phyloP scores from a whole-genome alignment of 2,797 vertebrate species.

The Enteromius unitaeniatus region DNA sequence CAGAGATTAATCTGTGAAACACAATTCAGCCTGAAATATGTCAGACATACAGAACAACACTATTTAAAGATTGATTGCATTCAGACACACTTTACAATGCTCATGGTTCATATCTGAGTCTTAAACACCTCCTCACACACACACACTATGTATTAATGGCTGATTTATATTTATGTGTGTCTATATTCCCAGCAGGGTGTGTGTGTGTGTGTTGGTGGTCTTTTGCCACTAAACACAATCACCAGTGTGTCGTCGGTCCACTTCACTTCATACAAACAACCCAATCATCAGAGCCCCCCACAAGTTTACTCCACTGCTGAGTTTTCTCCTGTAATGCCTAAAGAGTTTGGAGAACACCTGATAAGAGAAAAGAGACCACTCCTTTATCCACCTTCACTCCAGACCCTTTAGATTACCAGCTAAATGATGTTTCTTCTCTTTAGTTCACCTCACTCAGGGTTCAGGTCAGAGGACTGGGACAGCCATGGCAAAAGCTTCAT shows the following conservation, averaged over 20 bases:
- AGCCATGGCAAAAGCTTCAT: too few relatives aligned
- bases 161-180: conserved; percentile 6
- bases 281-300: conserved; percentile 16
- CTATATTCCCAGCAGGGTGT: background rate
- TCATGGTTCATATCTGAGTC: background rate
- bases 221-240: conserved; percentile 23
- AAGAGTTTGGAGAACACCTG: too few relatives aligned
- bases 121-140: background rate
- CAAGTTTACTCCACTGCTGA: background rate
- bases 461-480: too few relatives aligned
- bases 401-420: too few relatives aligned
- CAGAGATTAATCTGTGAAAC: conserved; percentile 25
- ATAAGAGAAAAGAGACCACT: too few relatives aligned
- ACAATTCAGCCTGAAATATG: conserved; percentile 8
- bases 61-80: conserved; percentile 1
- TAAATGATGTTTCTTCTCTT: rapidly evolving
- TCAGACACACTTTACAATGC: background rate
- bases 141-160: background rate
- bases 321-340: too few relatives aligned
- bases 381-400: too few relatives aligned
- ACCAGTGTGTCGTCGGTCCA: conserved; percentile 37
- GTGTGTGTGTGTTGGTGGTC: conserved; percentile 45
- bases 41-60: background rate
- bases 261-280: conserved; percentile 44
- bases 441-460: too few relatives aligned